Evolutionary conservation across 2,797 vertebrate genomes (phyloP).

Genomic region (Myotis pilosus): DNA sequence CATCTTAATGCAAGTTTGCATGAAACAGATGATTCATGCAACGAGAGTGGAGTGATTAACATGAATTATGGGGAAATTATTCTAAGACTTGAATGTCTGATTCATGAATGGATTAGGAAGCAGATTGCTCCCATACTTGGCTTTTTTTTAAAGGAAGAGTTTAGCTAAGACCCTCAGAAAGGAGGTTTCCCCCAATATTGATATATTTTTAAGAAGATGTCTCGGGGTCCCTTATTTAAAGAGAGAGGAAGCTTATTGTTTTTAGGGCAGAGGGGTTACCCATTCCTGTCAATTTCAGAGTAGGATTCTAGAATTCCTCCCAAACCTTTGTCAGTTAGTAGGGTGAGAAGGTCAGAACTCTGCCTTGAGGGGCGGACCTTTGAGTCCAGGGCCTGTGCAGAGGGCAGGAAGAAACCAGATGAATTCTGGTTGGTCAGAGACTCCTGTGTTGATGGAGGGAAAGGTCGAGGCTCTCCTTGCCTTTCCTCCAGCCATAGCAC

Average conservation of each 20-base stretch:
- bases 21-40: conserved; percentile 76
- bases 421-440: neutral
- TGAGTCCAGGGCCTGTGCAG: neutral
- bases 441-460: neutral
- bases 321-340: neutral
- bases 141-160: conserved; percentile 10
- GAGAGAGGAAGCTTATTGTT: conserved; percentile 21
- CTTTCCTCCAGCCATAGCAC: neutral
- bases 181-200: neutral
- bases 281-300: neutral
- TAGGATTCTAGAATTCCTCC: neutral
- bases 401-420: neutral
- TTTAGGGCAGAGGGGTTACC: neutral
- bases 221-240: neutral
- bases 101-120: conserved; percentile 61
- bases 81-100: conserved; percentile 51
- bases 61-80: conserved; percentile 70
- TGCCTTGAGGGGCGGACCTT: neutral
- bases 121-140: conserved; percentile 12
- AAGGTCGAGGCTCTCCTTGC: too few relatives aligned
- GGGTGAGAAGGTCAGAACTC: neutral
- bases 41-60: conserved; percentile 55
- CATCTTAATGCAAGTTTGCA: conserved; percentile 71
- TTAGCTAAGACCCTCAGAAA: neutral
- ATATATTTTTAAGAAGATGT: conserved; percentile 9